A percentile compares a stretch with the other conserved stretches of the same genome.
Conservation (phyloP, 2,888 invertebrate genomes). For the Gymnosoma rotundatum region DNA sequence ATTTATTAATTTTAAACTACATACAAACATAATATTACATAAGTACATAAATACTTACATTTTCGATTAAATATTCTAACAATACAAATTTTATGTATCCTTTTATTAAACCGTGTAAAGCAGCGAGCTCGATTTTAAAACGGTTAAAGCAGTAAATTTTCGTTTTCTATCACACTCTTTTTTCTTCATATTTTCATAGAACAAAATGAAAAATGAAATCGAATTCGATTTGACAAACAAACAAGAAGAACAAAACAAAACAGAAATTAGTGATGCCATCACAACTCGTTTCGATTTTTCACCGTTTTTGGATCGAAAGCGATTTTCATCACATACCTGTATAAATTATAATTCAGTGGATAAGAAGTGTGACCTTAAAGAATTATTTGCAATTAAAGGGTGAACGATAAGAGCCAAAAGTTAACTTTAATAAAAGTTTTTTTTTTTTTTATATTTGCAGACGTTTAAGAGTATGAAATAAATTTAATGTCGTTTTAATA, state of each 20-base stretch:
- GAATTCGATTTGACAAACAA: too few relatives aligned
- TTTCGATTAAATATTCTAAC: constrained; percentile 14
- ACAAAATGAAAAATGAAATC: constrained; percentile 21
- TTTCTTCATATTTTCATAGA: constrained; percentile 21
- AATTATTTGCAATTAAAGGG: too few relatives aligned
- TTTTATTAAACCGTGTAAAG: not conserved
- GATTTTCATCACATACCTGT: constrained; percentile 13
- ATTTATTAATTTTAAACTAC: constrained; percentile 2
- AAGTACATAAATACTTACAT: not conserved
- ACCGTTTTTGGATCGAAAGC: constrained; percentile 22
- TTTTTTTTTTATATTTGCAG: too few relatives aligned
- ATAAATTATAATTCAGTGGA: too few relatives aligned
- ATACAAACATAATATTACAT: not conserved
- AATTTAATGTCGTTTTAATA: too few relatives aligned
- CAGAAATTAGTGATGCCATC: constrained; percentile 16
- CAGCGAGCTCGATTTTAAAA: constrained; percentile 5
- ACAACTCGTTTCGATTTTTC: not conserved
- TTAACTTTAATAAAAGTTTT: too few relatives aligned
- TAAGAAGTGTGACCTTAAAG: too few relatives aligned
- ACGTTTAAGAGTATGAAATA: too few relatives aligned
- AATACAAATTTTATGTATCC: not conserved
- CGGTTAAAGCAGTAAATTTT: too few relatives aligned
- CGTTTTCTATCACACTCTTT: not conserved
- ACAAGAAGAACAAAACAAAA: constrained; percentile 12
- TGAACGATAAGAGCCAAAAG: too few relatives aligned